A percentile compares a stretch with the other conserved stretches of the same genome.
These are phyloP conservation scores for Microtus oregoni DNA, from an alignment of 2,113 vertebrate species.

Conservation along the genomic window DNA sequence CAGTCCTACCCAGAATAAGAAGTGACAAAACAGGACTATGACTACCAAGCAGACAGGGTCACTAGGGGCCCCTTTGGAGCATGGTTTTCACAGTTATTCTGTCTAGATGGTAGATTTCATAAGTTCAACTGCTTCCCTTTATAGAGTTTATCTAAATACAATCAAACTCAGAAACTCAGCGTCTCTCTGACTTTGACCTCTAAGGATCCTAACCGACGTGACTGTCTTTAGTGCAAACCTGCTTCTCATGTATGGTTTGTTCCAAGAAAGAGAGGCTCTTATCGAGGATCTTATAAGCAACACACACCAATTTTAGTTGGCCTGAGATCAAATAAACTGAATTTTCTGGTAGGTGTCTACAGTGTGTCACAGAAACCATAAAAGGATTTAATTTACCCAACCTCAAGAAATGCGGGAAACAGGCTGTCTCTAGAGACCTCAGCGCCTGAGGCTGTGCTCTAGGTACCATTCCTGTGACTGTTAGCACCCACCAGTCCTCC, in stretches of 20 bases:
- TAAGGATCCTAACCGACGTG: not conserved
- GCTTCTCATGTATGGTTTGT: not conserved
- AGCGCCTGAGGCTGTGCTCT: not conserved
- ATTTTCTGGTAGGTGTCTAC: not conserved
- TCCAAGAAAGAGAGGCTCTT: not conserved
- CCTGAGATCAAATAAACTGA: not conserved
- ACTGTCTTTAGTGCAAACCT: not conserved
- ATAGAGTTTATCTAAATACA: conserved; percentile 8
- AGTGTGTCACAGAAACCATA: not conserved
- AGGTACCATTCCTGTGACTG: not conserved
- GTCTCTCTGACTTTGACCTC: conserved; percentile 24
- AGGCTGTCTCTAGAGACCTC: not conserved
- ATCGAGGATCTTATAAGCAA: conserved; percentile 24
- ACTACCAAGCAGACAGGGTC: not conserved
- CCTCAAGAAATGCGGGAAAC: not conserved
- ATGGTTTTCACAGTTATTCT: not conserved
- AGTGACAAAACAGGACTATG: not conserved
- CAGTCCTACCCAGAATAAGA: not conserved
- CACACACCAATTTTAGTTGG: not conserved
- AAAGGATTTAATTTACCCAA: not conserved
- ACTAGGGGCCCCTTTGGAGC: not conserved
- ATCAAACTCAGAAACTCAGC: not conserved
- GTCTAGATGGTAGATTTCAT: not conserved
- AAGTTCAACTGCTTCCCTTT: not conserved
- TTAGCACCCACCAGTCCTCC: too few relatives aligned